Evolutionary conservation across 1,140 invertebrate species (phyloP).

Genomic region (Proales similis): DNA sequence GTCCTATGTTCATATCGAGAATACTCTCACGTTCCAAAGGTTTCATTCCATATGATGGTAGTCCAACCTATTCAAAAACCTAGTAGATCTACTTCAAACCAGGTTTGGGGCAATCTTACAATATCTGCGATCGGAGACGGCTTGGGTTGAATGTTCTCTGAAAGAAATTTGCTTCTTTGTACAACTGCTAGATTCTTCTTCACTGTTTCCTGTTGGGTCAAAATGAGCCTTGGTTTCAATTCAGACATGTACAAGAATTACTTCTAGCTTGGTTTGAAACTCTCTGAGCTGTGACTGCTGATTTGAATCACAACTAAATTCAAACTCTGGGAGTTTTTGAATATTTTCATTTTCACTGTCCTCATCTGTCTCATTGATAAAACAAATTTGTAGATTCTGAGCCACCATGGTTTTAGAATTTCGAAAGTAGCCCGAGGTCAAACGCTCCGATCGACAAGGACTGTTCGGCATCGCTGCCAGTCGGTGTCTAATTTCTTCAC

Average conservation of each 20-base stretch:
- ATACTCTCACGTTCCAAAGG: constrained; percentile 69
- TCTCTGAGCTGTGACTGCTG: no score
- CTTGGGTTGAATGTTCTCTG: constrained; percentile 54
- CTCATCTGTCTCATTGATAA: constrained; percentile 83
- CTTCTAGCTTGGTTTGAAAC: no score
- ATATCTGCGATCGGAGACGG: constrained; percentile 60
- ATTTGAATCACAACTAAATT: no score
- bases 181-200: background rate
- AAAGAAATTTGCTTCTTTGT: constrained; percentile 16
- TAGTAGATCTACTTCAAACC: constrained; percentile 25
- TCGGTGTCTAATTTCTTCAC: constrained; percentile 78
- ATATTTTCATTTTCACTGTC: constrained; percentile 57
- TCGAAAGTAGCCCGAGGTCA: constrained; percentile 23
- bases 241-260: no score
- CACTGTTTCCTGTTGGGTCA: background rate
- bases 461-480: constrained; percentile 64
- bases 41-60: constrained; percentile 66
- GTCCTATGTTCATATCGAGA: constrained; percentile 85
- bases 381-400: constrained; percentile 86
- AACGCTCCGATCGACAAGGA: background rate
- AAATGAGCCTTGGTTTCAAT: constrained; percentile 10
- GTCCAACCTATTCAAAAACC: constrained; percentile 62
- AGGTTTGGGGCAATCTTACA: constrained; percentile 42
- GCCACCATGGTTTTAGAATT: constrained; percentile 43
- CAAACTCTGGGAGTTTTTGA: no score